These are phyloP conservation scores for Catostylus mosaicus DNA, from an alignment of 30 jellyfish, hydroid and myxozoan species.

Conservation along the genomic window DNA sequence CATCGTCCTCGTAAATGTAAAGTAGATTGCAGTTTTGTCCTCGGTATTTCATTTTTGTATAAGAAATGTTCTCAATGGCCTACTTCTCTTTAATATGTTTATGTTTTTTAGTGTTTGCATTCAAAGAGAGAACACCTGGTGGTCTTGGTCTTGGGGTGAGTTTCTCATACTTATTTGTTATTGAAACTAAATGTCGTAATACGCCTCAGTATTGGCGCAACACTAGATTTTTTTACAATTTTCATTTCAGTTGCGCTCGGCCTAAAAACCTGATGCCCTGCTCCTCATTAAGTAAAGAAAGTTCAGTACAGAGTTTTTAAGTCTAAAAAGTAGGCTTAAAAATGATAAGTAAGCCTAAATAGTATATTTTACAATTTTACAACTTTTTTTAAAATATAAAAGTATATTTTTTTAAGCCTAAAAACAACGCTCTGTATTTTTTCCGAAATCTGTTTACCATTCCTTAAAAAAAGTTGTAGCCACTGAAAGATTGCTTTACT, in stretches of 20 bases:
- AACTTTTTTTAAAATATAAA: too few relatives aligned
- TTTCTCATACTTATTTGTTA: not conserved
- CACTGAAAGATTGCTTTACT: too few relatives aligned
- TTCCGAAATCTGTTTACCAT: too few relatives aligned
- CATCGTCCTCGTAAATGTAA: too few relatives aligned
- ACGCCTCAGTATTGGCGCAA: not conserved
- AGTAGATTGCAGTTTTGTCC: not conserved
- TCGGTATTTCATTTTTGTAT: not conserved
- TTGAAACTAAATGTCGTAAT: too few relatives aligned
- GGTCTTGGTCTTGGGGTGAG: slow-evolving; percentile 53
- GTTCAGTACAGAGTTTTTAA: not conserved
- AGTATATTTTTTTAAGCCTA: too few relatives aligned
- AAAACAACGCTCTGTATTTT: too few relatives aligned
- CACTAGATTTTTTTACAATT: not conserved
- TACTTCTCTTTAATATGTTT: too few relatives aligned
- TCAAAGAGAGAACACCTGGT: slow-evolving; percentile 35
- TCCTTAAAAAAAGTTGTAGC: too few relatives aligned
- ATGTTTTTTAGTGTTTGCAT: slow-evolving; percentile 32
- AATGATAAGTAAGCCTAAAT: too few relatives aligned
- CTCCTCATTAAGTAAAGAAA: not conserved
- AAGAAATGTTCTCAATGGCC: not conserved
- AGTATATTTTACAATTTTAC: too few relatives aligned
- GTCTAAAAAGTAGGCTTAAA: too few relatives aligned
- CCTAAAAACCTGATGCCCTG: not conserved
- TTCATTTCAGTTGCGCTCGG: not conserved